Percentiles rank a stretch among this genome's conserved stretches.
These are phyloP conservation scores for Strigamia transsilvanica DNA, from an alignment of 2,888 invertebrate genomes.

Conservation along the genomic window DNA sequence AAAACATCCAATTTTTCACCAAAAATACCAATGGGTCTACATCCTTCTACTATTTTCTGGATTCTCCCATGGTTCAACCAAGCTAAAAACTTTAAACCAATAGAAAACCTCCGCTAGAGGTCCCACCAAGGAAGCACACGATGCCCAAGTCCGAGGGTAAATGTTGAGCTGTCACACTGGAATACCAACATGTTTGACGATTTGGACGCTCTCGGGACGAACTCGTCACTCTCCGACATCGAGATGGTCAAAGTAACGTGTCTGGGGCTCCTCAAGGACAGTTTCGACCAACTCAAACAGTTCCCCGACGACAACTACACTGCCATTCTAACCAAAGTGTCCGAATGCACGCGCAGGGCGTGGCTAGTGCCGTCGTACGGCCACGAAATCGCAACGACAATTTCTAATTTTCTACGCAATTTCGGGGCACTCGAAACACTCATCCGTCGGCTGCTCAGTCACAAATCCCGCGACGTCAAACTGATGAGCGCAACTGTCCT, in stretches of 20 bases:
- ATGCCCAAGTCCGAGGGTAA: neutral
- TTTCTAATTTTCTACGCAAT: neutral
- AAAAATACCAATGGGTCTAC: no score
- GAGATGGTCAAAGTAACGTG: neutral
- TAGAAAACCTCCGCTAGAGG: neutral
- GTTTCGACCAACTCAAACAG: neutral
- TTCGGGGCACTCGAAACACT: neutral
- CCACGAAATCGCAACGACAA: neutral
- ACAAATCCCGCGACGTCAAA: neutral
- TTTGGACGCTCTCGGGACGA: neutral
- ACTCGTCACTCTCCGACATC: neutral
- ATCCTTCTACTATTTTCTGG: neutral
- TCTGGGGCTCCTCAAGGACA: neutral
- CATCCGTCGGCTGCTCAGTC: neutral
- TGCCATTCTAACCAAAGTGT: neutral
- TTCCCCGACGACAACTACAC: neutral
- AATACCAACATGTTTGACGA: neutral
- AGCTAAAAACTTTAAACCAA: no score
- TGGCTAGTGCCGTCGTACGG: neutral
- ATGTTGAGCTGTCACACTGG: neutral
- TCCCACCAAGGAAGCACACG: neutral
- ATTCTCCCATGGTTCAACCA: no score
- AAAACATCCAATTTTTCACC: no score
- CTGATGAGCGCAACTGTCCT: conserved; percentile 1
- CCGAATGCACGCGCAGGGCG: neutral